Percentiles rank a stretch among this genome's conserved stretches.
phyloP scores from a whole-genome alignment of 2,797 vertebrate species.

The Gymnoscopelus microlampas region DNA sequence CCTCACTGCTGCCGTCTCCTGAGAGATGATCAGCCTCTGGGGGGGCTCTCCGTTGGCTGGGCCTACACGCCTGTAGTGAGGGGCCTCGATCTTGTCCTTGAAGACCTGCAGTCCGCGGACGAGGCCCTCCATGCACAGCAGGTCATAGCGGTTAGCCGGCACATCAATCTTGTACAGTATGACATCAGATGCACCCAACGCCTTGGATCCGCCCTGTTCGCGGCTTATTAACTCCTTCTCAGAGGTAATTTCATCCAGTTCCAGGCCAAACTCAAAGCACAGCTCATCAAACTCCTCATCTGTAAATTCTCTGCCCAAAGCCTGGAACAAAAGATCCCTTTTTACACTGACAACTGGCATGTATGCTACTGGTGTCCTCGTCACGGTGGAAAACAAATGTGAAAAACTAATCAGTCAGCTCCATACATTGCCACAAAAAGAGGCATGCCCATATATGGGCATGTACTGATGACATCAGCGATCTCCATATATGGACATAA shows the following conservation, averaged over 20 bases:
- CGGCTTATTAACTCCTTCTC: conserved; percentile 94
- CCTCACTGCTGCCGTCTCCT: conserved; percentile 89
- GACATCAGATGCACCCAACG: conserved; percentile 89
- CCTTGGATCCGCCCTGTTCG: conserved; percentile 91
- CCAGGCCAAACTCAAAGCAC: conserved; percentile 97
- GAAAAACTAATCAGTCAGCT: background rate
- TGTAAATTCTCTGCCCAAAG: conserved; percentile 78
- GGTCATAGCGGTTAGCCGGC: conserved; percentile 96
- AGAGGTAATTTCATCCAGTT: conserved; percentile 96
- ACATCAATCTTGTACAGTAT: conserved; percentile 97
- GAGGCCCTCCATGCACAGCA: conserved; percentile 96
- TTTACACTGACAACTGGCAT: conserved; percentile 96
- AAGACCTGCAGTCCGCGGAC: conserved; percentile 95
- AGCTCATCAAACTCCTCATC: conserved; percentile 98
- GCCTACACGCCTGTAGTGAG: conserved; percentile 86
- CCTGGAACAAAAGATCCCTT: conserved; percentile 89
- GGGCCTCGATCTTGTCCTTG: conserved; percentile 89
- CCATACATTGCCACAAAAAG: conserved; percentile 44
- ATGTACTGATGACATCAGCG: no score
- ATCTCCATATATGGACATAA: no score
- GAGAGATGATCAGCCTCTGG: conserved; percentile 89
- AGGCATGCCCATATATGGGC: no score
- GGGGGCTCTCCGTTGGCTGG: conserved; percentile 80
- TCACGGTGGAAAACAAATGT: conserved; percentile 58
- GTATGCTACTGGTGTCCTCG: conserved; percentile 50